phyloP scores from a whole-genome alignment of 2,888 invertebrate species.

The Drosophila flavopinicola region DNA sequence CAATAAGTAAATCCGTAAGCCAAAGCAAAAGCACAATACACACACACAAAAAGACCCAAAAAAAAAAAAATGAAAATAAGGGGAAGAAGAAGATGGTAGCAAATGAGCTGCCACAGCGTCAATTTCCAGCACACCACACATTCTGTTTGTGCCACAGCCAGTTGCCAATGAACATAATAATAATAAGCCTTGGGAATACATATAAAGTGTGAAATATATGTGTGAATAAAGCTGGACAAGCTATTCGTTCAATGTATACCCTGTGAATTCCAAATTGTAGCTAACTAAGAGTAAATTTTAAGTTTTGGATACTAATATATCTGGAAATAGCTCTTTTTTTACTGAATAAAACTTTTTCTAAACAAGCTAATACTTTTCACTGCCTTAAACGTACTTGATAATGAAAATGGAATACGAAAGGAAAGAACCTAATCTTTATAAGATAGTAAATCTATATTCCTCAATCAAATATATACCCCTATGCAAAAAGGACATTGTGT shows the following conservation, averaged over 20 bases:
- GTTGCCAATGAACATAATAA: slow-evolving; percentile 53
- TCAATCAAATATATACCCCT: too few species aligned
- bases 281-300: too few species aligned
- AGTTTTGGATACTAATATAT: too few species aligned
- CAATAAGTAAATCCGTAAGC: slow-evolving; percentile 71
- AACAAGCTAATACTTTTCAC: too few species aligned
- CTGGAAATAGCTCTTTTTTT: too few species aligned
- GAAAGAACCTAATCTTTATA: too few species aligned
- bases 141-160: slow-evolving; percentile 2
- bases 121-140: slow-evolving; percentile 15
- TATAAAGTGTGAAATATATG: slow-evolving; percentile 36
- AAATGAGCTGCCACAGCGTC: slow-evolving; percentile 41
- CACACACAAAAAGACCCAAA: slow-evolving; percentile 6
- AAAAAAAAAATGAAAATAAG: slow-evolving; percentile 9
- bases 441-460: too few species aligned
- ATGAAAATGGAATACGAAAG: too few species aligned
- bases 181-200: slow-evolving; percentile 66
- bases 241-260: slow-evolving; percentile 7
- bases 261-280: too few species aligned
- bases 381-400: too few species aligned
- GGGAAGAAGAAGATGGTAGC: slow-evolving; percentile 8
- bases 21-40: slow-evolving; percentile 19
- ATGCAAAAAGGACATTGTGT: slow-evolving; percentile 1
- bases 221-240: background rate
- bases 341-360: too few species aligned